Percentiles rank a stretch among this genome's conserved stretches.
Evolutionary conservation across 2,888 invertebrate genomes (phyloP).

Genomic region (Heliconius aoede): DNA sequence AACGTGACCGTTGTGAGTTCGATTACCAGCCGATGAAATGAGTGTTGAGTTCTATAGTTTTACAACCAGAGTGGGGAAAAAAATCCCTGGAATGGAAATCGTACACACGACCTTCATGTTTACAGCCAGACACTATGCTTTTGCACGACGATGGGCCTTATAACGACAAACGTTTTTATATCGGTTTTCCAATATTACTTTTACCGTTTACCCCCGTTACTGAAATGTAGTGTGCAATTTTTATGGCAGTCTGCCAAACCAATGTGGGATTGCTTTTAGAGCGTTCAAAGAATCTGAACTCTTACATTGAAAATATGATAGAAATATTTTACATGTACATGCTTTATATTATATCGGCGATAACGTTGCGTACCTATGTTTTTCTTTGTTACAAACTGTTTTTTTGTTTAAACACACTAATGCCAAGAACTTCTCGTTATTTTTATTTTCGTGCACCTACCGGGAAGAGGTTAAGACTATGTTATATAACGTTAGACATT

Average conservation of each 20-base stretch:
- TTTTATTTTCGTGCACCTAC: no score
- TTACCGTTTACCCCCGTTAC: not conserved
- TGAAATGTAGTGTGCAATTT: slow-evolving; percentile 28
- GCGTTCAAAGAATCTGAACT: not conserved
- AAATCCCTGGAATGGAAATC: not conserved
- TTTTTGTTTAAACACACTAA: no score
- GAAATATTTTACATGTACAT: not conserved
- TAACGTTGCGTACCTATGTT: no score
- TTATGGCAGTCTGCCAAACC: slow-evolving; percentile 27
- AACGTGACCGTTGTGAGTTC: no score
- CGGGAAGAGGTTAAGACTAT: no score
- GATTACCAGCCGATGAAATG: no score
- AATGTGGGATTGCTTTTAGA: slow-evolving; percentile 8
- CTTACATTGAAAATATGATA: not conserved
- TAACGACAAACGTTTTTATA: not conserved
- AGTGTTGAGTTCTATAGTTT: no score
- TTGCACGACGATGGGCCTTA: not conserved
- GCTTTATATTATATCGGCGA: no score
- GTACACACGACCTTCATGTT: not conserved
- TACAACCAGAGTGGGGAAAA: not conserved
- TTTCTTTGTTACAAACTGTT: no score
- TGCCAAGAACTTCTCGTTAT: no score
- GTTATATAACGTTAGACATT: no score
- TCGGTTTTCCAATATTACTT: slow-evolving; percentile 11
- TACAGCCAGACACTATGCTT: not conserved